Evolutionary conservation across 1,140 invertebrate genomes (phyloP), one percentile per base, ranked within the genome.

Genomic region (Drosophila carrolli): DNA sequence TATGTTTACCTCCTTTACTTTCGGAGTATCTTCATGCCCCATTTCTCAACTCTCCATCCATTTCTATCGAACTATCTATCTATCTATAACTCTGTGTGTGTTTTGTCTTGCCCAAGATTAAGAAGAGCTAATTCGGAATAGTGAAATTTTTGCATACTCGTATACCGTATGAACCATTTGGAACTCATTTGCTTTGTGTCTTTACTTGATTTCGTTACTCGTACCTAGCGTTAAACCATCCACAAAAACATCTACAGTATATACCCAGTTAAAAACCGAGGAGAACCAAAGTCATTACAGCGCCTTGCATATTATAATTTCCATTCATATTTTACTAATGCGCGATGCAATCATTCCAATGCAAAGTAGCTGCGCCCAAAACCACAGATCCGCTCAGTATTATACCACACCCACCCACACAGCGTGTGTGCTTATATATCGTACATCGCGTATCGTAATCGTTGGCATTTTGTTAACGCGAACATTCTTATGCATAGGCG

Each of bases 111-210:
- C 61, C 80, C 62, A 57, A 67, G 65, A 54, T 67, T 66, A 56
- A 23, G 67, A 88, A 79, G 85, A 90, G 81, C 85, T 81, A 78
- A 89, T 90, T 90, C 78, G 85, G 85, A 90, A 90, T 74, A 81
- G 62, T 62, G 47, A 78, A 81, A 77, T 73, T 55, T 77, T 81
- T 72, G 60, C 81, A 66, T 83, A 61, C 53, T 55, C 60, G 50
- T 32, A 75, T 74, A 65, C 71, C 50, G 71, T 75, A 75, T 56
- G 35, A 75, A 35, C 46, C 63, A 85, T 85, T 85, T 78, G 77
- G 81, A 81, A 80, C 48, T 78, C 76, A 88, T 81, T 84, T 89
- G 84, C 84, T 89, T 89, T 89, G 85, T 84, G 68, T 90, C 85
- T 88, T 88, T 61, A 82, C 57, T 23, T 73, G 44, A 66, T 58